phyloP scores from a whole-genome alignment of 2,888 invertebrate genomes.

The Eupithecia insigniata region DNA sequence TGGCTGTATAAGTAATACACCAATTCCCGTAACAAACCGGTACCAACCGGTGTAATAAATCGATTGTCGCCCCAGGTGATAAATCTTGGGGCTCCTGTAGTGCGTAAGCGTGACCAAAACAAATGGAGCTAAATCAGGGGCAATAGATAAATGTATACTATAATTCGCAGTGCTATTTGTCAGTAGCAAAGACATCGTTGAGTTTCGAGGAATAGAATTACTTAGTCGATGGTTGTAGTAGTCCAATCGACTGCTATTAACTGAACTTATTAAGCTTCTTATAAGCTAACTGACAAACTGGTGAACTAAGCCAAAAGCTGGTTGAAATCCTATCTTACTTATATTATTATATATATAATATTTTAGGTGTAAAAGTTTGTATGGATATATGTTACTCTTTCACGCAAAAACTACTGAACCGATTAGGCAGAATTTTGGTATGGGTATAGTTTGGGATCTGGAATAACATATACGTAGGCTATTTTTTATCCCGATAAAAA shows the following conservation, averaged over 20 bases:
- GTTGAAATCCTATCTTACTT: too few relatives aligned
- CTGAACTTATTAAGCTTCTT: neutral
- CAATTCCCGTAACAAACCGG: neutral
- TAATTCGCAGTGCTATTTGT: neutral
- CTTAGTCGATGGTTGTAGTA: neutral
- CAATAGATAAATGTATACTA: slow-evolving; percentile 1
- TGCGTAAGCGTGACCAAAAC: slow-evolving; percentile 9
- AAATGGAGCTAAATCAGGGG: slow-evolving; percentile 18
- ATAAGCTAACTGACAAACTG: neutral
- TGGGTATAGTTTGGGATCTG: too few relatives aligned
- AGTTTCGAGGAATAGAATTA: neutral
- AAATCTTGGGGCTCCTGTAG: neutral
- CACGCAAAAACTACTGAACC: too few relatives aligned
- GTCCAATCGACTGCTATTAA: neutral
- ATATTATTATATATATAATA: too few relatives aligned
- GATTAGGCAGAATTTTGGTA: too few relatives aligned
- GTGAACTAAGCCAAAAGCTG: neutral
- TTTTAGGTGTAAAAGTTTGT: too few relatives aligned
- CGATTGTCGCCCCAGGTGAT: neutral
- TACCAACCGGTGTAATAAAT: neutral
- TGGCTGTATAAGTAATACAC: too few relatives aligned
- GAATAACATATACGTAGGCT: too few relatives aligned
- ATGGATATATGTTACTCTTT: too few relatives aligned
- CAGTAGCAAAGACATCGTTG: neutral
- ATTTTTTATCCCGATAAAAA: too few relatives aligned